phyloP scores from a whole-genome alignment of 2,888 invertebrate species.

The Drosophila eohydei region DNA sequence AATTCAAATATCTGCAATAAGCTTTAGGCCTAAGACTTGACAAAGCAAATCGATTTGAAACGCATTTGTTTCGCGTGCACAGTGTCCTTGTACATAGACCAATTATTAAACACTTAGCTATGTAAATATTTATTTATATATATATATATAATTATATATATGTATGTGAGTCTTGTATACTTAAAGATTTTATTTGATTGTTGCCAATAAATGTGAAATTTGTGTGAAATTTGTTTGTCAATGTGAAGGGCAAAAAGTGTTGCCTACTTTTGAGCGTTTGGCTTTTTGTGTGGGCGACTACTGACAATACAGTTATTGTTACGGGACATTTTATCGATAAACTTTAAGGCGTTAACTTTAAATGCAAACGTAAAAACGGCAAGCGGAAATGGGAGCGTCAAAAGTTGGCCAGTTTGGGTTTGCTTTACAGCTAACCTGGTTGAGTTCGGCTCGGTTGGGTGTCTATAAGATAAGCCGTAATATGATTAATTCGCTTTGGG shows the following conservation, averaged over 20 bases:
- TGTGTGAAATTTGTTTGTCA: slow-evolving; percentile 23
- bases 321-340: slow-evolving; percentile 13
- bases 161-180: slow-evolving; percentile 42
- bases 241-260: slow-evolving; percentile 7
- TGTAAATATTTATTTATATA: slow-evolving; percentile 50
- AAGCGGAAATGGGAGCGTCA: slow-evolving; percentile 42
- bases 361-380: slow-evolving; percentile 18
- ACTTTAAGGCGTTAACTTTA: slow-evolving; percentile 48
- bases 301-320: background rate
- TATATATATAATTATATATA: slow-evolving; percentile 18
- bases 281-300: background rate
- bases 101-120: slow-evolving; percentile 54
- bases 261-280: slow-evolving; percentile 18
- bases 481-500: slow-evolving; percentile 66
- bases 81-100: slow-evolving; percentile 24
- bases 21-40: slow-evolving; percentile 24
- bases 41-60: slow-evolving; percentile 21
- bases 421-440: background rate
- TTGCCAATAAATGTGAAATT: slow-evolving; percentile 64
- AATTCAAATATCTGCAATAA: slow-evolving; percentile 30
- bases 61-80: slow-evolving; percentile 25
- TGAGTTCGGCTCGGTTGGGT: background rate
- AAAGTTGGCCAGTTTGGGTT: slow-evolving; percentile 2
- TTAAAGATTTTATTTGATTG: slow-evolving; percentile 46
- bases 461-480: slow-evolving; percentile 51